Percentiles rank a stretch among this genome's conserved stretches.
Conservation (phyloP, 1,140 invertebrate genomes). For the Drosophila asahinai region DNA sequence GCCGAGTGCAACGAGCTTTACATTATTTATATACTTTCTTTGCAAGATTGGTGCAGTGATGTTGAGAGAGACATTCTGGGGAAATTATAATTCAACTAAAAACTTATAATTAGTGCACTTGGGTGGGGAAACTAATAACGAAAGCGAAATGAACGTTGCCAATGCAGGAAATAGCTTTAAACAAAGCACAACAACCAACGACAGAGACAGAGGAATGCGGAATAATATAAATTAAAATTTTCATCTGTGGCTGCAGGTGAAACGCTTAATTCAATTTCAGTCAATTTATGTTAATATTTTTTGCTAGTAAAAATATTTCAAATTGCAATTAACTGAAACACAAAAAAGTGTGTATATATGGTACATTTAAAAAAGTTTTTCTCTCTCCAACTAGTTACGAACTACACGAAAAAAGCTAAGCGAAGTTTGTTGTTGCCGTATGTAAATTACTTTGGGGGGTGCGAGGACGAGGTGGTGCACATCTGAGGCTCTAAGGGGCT, state of each 20-base stretch:
- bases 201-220: conserved; percentile 19
- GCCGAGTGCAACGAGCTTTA: conserved; percentile 38
- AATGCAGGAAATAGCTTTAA: conserved; percentile 31
- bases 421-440: conserved; percentile 60
- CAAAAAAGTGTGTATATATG: conserved; percentile 20
- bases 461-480: conserved; percentile 40
- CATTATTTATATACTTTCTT: conserved; percentile 13
- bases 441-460: conserved; percentile 70
- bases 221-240: conserved; percentile 55
- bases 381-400: conserved; percentile 47
- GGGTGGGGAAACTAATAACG: conserved; percentile 27
- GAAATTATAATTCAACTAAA: conserved; percentile 45
- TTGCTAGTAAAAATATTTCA: conserved; percentile 49
- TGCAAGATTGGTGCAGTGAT: conserved; percentile 34
- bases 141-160: conserved; percentile 49
- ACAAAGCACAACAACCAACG: conserved; percentile 45
- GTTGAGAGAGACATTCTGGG: conserved; percentile 18
- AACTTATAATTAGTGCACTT: conserved; percentile 71
- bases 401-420: conserved; percentile 39
- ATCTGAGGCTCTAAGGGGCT: conserved; percentile 57
- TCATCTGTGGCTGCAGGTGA: conserved; percentile 66
- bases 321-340: conserved; percentile 62
- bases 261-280: conserved; percentile 67
- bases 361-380: conserved; percentile 31
- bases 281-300: conserved; percentile 33